Evolutionary conservation across 2,113 vertebrate species (phyloP), one percentile per base, ranked within the genome.

Genomic region (Zosterops borbonicus): DNA sequence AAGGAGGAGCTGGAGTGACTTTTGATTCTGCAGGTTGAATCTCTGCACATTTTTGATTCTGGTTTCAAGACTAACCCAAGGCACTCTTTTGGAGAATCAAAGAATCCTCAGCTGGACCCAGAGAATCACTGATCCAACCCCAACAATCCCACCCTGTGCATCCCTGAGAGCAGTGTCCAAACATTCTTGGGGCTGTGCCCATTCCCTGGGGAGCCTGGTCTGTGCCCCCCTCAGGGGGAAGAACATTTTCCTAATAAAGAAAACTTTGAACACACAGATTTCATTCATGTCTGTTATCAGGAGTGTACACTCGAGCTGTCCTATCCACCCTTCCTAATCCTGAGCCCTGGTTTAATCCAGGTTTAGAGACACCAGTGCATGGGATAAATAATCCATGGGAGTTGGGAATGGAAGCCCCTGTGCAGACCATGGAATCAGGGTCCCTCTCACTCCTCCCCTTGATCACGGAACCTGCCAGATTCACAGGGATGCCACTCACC

Each of bases 401-500:
- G 16, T 41, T 0, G 44, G 60, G 9, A 16, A 31, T 5, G 19
- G 28, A 83, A 42, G 3, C 11, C 41, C 49, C 58, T 14, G 2
- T 20, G 15, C 65, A 23, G 2, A 6, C 17, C 46, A 25, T 1
- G 64, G 62, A 58, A 70, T n/a, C 44, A 24, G 52, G 18, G 25
- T 17, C 24, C 16, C 12, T 41, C 63, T 35, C 47, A 1, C 42
- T 50, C 58, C 49, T 69, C 21, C 52, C 17, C 37, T 27, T 0
- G 2, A 39, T 7, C 31, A 56, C 62, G 79, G 14, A 87, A 12
- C 3, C 46, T 64, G 18, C 25, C 29, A 83, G 29, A 31, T 39
- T 50, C 16, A 29, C 59, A 79, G 29, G 75, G 53, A 14, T 21
- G 10, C 56, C 84, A 97, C 97, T 98, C 62, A 98, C 98, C 98